Percentiles rank a stretch among this genome's conserved stretches.
Evolutionary conservation across 2,797 vertebrate species (phyloP).

Genomic region (Rhinogobio ventralis): DNA sequence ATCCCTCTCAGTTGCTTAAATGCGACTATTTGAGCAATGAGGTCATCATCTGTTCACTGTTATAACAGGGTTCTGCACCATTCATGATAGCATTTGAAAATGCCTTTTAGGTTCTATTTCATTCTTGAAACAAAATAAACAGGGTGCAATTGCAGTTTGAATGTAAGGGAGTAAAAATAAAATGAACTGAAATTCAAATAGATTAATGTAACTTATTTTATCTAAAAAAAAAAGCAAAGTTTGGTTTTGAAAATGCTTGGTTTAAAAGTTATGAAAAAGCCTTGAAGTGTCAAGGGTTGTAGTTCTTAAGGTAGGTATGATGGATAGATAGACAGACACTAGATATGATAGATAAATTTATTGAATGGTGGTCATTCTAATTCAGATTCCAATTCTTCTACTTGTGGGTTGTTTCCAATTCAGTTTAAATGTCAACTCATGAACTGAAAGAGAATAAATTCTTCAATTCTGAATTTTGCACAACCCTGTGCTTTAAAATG

Average conservation of each 20-base stretch:
- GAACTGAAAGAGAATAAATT: neutral
- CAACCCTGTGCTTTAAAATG: neutral
- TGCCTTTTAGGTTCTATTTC: neutral
- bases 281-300: neutral
- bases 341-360: neutral
- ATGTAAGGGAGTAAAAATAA: neutral
- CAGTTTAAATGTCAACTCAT: too few species aligned
- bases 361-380: too few species aligned
- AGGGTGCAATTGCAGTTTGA: neutral
- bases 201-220: neutral
- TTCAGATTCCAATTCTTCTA: too few species aligned
- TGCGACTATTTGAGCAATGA: conserved; percentile 37
- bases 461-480: neutral
- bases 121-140: neutral
- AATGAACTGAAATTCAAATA: neutral
- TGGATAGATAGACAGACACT: neutral
- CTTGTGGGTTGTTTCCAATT: too few species aligned
- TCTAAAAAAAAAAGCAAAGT: neutral
- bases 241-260: neutral
- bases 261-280: neutral
- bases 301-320: neutral
- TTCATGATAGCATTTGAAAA: neutral
- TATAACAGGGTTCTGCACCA: neutral
- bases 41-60: conserved; percentile 26
- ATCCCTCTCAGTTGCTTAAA: conserved; percentile 44